These are phyloP conservation scores for Epirrita christyi DNA, from an alignment of 2,888 invertebrate species.

Conservation along the genomic window DNA sequence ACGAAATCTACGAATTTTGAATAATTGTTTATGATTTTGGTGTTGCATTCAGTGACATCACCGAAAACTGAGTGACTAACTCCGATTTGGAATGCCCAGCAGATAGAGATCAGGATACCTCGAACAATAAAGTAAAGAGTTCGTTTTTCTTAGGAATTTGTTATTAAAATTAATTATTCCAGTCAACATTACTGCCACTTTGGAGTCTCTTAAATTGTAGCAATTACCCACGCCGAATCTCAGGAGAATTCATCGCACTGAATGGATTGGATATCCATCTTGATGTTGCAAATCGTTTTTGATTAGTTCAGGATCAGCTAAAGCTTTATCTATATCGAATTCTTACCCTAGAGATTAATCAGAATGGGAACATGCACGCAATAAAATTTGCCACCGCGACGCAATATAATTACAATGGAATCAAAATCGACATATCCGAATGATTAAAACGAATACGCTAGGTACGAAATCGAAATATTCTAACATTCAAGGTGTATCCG, in stretches of 20 bases:
- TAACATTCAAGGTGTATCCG: conserved; percentile 48
- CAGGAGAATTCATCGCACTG: conserved; percentile 31
- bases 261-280: conserved; percentile 28
- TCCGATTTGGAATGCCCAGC: conserved; percentile 17
- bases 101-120: conserved; percentile 35
- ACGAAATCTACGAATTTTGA: conserved; percentile 43
- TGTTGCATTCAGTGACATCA: conserved; percentile 8
- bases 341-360: conserved; percentile 43
- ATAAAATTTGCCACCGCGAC: conserved; percentile 60
- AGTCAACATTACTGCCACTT: conserved; percentile 28
- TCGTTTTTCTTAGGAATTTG: conserved; percentile 24
- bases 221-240: conserved; percentile 35
- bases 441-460: conserved; percentile 1
- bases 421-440: conserved; percentile 1
- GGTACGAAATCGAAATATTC: conserved; percentile 27
- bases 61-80: conserved; percentile 28
- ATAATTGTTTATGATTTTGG: not conserved
- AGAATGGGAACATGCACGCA: conserved; percentile 43
- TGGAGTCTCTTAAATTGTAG: conserved; percentile 31
- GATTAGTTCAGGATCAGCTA: conserved; percentile 40
- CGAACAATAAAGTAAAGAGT: conserved; percentile 30
- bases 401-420: conserved; percentile 37
- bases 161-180: conserved; percentile 37
- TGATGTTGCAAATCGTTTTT: conserved; percentile 30
- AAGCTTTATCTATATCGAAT: conserved; percentile 40